Conservation (phyloP, 2,797 vertebrate species). For the Harpagifer antarcticus region DNA sequence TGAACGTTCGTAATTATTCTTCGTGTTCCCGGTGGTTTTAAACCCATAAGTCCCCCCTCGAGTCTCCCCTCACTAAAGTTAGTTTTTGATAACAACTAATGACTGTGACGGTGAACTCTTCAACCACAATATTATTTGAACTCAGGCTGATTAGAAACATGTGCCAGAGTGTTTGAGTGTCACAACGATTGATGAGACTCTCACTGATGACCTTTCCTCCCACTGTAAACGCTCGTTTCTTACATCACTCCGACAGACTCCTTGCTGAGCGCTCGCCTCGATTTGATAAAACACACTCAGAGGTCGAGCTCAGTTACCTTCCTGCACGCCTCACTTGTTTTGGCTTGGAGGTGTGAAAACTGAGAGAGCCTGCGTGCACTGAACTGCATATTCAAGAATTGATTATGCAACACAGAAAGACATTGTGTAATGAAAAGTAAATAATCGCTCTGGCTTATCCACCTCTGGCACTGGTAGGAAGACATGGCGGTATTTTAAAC, state of each 20-base stretch:
- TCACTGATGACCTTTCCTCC: slow-evolving; percentile 68
- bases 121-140: slow-evolving; percentile 75
- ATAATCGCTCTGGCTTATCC: slow-evolving; percentile 18
- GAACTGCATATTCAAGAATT: not conserved
- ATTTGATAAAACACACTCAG: slow-evolving; percentile 26
- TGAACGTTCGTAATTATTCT: slow-evolving; percentile 66
- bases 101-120: slow-evolving; percentile 57
- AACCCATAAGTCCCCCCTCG: slow-evolving; percentile 34
- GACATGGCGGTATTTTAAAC: not conserved
- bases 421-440: slow-evolving; percentile 18
- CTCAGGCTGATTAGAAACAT: slow-evolving; percentile 78
- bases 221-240: slow-evolving; percentile 27
- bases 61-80: slow-evolving; percentile 49
- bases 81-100: slow-evolving; percentile 75
- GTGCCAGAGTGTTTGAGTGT: slow-evolving; percentile 66
- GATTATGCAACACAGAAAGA: slow-evolving; percentile 1
- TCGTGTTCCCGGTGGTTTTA: slow-evolving; percentile 60
- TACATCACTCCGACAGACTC: slow-evolving; percentile 40
- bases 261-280: slow-evolving; percentile 44
- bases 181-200: slow-evolving; percentile 69
- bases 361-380: not conserved
- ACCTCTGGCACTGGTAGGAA: not conserved
- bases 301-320: slow-evolving; percentile 39
- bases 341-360: not conserved
- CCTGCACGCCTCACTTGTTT: slow-evolving; percentile 25